Base-by-base conservation (phyloP, 2,888 invertebrate genomes). In the Eristalinus sepulchralis region DNA sequence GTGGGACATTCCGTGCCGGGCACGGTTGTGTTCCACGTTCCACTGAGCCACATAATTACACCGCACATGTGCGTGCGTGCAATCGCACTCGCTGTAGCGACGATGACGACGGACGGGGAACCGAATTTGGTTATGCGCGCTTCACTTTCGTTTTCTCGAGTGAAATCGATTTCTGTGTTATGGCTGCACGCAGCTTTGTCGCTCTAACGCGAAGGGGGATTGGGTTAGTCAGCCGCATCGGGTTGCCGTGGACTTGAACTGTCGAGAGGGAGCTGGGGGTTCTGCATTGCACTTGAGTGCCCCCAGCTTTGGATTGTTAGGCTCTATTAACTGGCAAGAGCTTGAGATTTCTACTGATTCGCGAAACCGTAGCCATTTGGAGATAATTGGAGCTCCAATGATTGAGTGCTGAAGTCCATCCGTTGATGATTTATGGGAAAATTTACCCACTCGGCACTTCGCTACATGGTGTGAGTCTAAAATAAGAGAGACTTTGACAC, bases 81-180 rank as follows among this genome's bases (percentile, higher is more conserved):
- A 17, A n/a, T 47, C 17, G 8, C 8, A 2, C 47, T 47, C 47
- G n/a, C 17, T 27, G 27, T 2, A 27, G 27, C 27, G 2, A 5
- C 17, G 47, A 5, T n/a, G 17, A 5, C 5, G 39, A 5, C 3
- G 47, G 47, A 47, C 8, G 47, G 17, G 17, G 47, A 47, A 47
- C 47, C 36, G 59, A 76, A 59, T 73, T 77, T 67, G 70, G 55
- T 71, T 33, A 59, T 66, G 60, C 71, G 60, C 71, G 68, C 64
- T 76, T 81, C 68, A 85, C 85, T 85, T 85, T 85, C 85, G 22
- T 64, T 85, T 85, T 85, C 85, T 68, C 39, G 68, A 13, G 60
- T 60, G 77, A 73, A 81, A 81, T 60, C 72, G 67, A 47, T 77
- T 80, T 47, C 47, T 66, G 34, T 62, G 72, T 72, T 73, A 70